phyloP scores from a whole-genome alignment of 2,113 vertebrate genomes.

The Spea multiplicata region DNA sequence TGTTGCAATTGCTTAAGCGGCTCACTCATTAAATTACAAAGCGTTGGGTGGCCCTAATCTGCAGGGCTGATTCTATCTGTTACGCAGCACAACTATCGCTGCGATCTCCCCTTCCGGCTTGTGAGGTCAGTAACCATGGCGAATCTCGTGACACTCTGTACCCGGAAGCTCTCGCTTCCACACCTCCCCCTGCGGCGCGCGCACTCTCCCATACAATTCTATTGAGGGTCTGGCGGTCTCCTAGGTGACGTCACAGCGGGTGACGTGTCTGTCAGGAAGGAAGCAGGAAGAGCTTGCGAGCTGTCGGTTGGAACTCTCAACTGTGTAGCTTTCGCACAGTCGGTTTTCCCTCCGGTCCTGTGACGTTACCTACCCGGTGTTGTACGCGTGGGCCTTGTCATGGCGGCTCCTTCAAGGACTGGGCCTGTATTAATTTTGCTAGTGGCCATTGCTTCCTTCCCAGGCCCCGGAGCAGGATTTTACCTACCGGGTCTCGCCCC shows the following conservation, averaged over 20 bases:
- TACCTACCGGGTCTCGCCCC: conserved; percentile 96
- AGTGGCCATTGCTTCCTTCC: conserved; percentile 29
- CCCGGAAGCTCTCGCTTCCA: not conserved
- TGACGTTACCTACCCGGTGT: conserved; percentile 2
- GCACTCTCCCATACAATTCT: not conserved
- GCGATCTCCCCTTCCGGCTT: not conserved
- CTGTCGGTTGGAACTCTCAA: not conserved
- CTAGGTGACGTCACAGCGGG: not conserved
- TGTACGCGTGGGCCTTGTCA: conserved; percentile 21
- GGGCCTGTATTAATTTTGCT: conserved; percentile 43
- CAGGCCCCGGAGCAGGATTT: conserved; percentile 62
- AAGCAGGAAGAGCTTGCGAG: conserved; percentile 35
- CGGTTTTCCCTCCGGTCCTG: conserved; percentile 1
- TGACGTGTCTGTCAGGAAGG: conserved; percentile 55
- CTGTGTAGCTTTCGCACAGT: not conserved
- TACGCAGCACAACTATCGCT: no score
- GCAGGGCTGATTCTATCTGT: no score
- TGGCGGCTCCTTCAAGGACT: conserved; percentile 38
- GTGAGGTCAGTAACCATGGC: not conserved
- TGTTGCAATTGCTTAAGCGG: no score
- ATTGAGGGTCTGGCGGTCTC: not conserved
- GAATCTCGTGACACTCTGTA: conserved; percentile 8
- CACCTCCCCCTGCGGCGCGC: not conserved
- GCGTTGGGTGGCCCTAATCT: no score
- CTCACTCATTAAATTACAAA: no score